Base-by-base conservation (phyloP, 2,888 invertebrate species). In the Cylloceria caligata region DNA sequence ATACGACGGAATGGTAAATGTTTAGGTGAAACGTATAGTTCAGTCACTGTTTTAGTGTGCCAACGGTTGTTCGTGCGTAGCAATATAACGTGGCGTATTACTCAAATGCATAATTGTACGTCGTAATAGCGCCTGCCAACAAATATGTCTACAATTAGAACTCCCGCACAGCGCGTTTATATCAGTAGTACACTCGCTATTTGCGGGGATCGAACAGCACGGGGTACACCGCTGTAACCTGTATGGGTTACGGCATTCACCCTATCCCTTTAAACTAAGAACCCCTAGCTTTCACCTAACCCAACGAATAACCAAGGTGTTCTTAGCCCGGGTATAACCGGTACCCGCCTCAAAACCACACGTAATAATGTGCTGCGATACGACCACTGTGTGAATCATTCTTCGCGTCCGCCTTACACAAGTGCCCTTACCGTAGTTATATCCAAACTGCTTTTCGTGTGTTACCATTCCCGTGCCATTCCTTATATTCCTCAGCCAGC, bases 81-180 rank as follows among this genome's bases (percentile, higher is more conserved):
- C 65, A 24, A 49, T 78, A 71, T 86, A 81, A 81, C 83, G 77
- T 79, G 84, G 82, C 82, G 87, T 87, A 88, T 86, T 88, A 88
- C 86, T 87, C 85, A 86, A 87, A 88, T 87, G 86, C 87, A 86
- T 88, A 88, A 88, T 88, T 89, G 87, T 85, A 84, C 84, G 84
- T 83, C 80, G 84, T 87, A 86, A 86, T 86, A 82, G 86, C 80
- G 78, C 81, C 85, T 84, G 85, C 84, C 86, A 87, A 89, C 89
- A 88, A 89, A 88, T 87, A 88, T 85, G 83, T 84, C 88, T 87
- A 86, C 88, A 88, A 89, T 89, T 89, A 88, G 85, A 83, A 74
- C 74, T 81, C 81, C 77, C 79, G 76, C 72, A 67, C 81, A 68
- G 78, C 84, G 81, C 82, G 73, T 75, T 79, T 75, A 62, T 82